Conservation (phyloP, 1,140 invertebrate genomes). For the Hesperophylax magnus region DNA sequence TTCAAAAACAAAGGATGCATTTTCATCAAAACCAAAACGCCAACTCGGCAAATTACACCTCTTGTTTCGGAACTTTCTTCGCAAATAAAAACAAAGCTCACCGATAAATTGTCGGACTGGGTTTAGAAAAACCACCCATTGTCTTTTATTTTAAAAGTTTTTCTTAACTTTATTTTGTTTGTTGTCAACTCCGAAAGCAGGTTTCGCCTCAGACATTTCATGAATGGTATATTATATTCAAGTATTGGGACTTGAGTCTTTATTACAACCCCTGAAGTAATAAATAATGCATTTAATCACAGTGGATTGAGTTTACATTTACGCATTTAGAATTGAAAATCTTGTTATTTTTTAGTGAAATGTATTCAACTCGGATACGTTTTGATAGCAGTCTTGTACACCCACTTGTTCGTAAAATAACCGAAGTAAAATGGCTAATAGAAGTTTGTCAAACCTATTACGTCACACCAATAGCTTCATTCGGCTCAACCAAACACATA, state of each 20-base stretch:
- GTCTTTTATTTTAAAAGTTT: constrained; percentile 15
- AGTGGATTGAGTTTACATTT: background rate
- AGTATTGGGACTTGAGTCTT: background rate
- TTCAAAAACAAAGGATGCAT: background rate
- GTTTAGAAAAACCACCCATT: background rate
- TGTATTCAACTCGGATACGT: too few relatives aligned
- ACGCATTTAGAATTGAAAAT: background rate
- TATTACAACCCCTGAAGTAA: background rate
- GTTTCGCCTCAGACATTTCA: constrained; percentile 17
- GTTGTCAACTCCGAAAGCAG: background rate
- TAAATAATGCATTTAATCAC: background rate
- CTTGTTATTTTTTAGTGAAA: too few relatives aligned
- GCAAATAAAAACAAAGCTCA: background rate
- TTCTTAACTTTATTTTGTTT: background rate
- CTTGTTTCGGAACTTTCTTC: background rate
- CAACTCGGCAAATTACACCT: background rate
- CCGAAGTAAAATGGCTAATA: too few relatives aligned
- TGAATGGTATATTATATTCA: background rate
- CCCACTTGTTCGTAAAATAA: too few relatives aligned
- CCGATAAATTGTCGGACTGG: background rate
- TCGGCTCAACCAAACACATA: too few relatives aligned
- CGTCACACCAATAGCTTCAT: too few relatives aligned
- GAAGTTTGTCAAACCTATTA: too few relatives aligned
- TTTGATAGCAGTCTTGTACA: too few relatives aligned
- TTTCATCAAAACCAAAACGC: background rate